phyloP scores from a whole-genome alignment of 2,797 vertebrate species.

The Buphagus erythrorhynchus region DNA sequence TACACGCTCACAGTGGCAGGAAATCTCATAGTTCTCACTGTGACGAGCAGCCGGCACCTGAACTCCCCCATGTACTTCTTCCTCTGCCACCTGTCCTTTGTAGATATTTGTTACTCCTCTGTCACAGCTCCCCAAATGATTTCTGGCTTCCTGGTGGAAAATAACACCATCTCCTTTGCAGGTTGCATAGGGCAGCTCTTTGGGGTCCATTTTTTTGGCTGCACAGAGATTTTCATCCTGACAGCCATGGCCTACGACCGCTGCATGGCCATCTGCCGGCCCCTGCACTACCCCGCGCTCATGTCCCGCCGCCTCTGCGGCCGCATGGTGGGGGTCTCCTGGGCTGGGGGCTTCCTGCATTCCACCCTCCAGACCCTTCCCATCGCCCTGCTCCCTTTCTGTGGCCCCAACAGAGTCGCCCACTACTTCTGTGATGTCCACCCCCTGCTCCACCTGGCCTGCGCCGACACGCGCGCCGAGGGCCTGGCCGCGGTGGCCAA shows the following conservation, averaged over 20 bases:
- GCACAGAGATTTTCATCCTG: slow-evolving; percentile 70
- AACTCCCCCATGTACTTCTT: slow-evolving; percentile 65
- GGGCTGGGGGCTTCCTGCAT: slow-evolving; percentile 39
- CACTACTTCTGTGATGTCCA: slow-evolving; percentile 63
- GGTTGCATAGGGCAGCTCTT: slow-evolving; percentile 53
- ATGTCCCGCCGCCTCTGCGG: background rate
- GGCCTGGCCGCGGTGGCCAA: background rate
- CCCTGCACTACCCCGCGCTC: slow-evolving; percentile 39
- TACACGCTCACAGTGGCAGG: background rate
- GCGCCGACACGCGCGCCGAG: background rate
- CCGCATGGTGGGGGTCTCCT: background rate
- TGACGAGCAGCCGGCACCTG: background rate
- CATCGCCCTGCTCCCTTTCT: slow-evolving; percentile 20
- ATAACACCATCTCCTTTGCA: slow-evolving; percentile 58
- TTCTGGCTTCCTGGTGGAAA: background rate
- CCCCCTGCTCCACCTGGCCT: slow-evolving; percentile 35
- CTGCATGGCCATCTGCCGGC: slow-evolving; percentile 43
- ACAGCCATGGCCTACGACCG: slow-evolving; percentile 51
- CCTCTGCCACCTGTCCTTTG: slow-evolving; percentile 49
- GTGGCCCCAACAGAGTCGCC: slow-evolving; percentile 43
- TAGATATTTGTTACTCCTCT: slow-evolving; percentile 52
- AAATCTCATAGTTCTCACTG: slow-evolving; percentile 1
- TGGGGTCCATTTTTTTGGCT: slow-evolving; percentile 55
- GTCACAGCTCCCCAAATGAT: slow-evolving; percentile 54
- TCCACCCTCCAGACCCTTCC: slow-evolving; percentile 34